A percentile compares a stretch with the other conserved stretches of the same genome.
phyloP scores from a whole-genome alignment of 2,113 vertebrate species.

The Chinchilla lanigera region DNA sequence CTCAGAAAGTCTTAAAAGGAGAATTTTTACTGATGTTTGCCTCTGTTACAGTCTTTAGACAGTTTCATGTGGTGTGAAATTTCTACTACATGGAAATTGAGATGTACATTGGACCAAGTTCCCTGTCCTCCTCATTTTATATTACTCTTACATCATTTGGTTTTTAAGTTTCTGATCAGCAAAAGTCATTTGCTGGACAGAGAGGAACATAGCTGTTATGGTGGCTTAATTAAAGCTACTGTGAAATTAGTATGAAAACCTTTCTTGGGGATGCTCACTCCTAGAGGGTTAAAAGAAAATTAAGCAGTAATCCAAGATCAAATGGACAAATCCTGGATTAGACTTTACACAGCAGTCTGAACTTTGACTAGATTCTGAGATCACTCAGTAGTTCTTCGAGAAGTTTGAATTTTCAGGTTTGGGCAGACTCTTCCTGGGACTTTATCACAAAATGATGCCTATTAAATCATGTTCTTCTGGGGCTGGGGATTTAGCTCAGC shows the following conservation, averaged over 20 bases:
- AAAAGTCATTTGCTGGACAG: slow-evolving; percentile 25
- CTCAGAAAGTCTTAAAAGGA: background rate
- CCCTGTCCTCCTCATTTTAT: background rate
- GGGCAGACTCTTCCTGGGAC: background rate
- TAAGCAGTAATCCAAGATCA: background rate
- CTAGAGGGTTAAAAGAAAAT: background rate
- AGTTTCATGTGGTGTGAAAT: background rate
- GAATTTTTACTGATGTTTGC: background rate
- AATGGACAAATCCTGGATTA: background rate
- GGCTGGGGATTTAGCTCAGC: too few species aligned
- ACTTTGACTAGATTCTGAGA: background rate
- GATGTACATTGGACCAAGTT: background rate
- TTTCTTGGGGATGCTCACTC: background rate
- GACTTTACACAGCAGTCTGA: background rate
- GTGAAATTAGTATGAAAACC: background rate
- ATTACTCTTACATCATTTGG: slow-evolving; percentile 33
- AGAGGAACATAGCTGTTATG: background rate
- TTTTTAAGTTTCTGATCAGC: background rate
- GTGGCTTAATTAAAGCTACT: background rate
- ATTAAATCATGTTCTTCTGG: background rate
- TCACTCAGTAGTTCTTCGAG: background rate
- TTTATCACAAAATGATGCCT: background rate
- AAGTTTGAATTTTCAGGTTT: background rate
- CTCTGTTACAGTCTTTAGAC: background rate
- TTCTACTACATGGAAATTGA: background rate